phyloP scores from a whole-genome alignment of 2,113 vertebrate genomes.

The Struthio camelus region DNA sequence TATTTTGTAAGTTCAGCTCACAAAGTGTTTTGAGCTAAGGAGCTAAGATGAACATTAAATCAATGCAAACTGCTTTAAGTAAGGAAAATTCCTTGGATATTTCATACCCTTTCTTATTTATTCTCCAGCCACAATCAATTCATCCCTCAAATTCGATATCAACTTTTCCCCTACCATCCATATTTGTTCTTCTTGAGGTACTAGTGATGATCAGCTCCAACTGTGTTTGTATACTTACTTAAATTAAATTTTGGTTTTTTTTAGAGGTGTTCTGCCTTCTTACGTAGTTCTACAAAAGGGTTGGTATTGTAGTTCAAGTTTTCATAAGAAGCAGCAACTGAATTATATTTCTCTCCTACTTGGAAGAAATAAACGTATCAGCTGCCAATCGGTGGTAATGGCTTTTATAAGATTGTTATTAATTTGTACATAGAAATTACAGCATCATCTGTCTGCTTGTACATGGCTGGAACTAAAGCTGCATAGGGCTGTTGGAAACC shows the following conservation, averaged over 20 bases:
- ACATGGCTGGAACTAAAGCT: background rate
- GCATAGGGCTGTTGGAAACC: background rate
- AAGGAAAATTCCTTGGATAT: background rate
- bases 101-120: background rate
- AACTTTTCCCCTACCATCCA: background rate
- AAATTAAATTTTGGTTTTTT: background rate
- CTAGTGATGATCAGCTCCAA: background rate
- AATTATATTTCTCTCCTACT: background rate
- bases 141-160: background rate
- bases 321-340: background rate
- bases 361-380: background rate
- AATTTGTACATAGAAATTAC: background rate
- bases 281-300: background rate
- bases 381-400: background rate
- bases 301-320: background rate
- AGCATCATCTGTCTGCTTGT: background rate
- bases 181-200: background rate
- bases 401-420: background rate
- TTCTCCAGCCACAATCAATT: background rate
- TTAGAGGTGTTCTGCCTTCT: background rate
- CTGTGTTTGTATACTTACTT: background rate
- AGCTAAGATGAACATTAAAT: background rate
- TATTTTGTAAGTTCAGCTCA: background rate
- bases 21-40: background rate
- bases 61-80: background rate